Conservation (phyloP, 2,113 vertebrate genomes). For the Ammodytes marinus region DNA sequence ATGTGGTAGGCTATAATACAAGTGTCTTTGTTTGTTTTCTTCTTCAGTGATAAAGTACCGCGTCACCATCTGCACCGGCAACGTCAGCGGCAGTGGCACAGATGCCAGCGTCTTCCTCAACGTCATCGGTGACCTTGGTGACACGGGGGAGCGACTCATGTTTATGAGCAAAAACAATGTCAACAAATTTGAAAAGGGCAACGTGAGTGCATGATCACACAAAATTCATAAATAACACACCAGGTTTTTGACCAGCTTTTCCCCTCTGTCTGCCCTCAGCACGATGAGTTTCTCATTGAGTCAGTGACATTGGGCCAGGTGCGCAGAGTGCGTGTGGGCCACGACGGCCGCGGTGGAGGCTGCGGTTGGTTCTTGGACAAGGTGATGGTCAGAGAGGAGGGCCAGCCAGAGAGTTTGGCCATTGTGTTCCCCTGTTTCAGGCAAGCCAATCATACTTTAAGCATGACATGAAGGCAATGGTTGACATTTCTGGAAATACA, state of each 20-base stretch:
- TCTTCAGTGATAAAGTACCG: conserved; percentile 92
- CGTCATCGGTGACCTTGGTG: conserved; percentile 90
- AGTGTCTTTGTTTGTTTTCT: background rate
- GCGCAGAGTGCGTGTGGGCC: conserved; percentile 91
- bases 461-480: background rate
- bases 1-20: background rate
- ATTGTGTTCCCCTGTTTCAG: conserved; percentile 95
- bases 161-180: conserved; percentile 93
- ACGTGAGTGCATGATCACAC: conserved; percentile 84
- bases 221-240: background rate
- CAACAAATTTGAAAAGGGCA: conserved; percentile 96
- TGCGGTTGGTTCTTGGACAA: conserved; percentile 97
- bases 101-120: conserved; percentile 94
- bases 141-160: conserved; percentile 93
- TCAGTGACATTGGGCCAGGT: conserved; percentile 90
- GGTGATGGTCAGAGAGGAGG: conserved; percentile 95
- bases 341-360: conserved; percentile 93
- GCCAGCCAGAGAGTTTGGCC: conserved; percentile 90
- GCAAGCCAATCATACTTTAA: conserved; percentile 74
- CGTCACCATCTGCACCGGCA: conserved; percentile 92
- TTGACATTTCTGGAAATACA: background rate
- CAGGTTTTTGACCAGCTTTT: background rate
- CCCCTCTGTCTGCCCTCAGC: conserved; percentile 76
- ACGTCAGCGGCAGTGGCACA: conserved; percentile 90
- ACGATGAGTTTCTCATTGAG: conserved; percentile 96